phyloP scores from a whole-genome alignment of 1,140 invertebrate genomes.

The Chlorops oryzae region DNA sequence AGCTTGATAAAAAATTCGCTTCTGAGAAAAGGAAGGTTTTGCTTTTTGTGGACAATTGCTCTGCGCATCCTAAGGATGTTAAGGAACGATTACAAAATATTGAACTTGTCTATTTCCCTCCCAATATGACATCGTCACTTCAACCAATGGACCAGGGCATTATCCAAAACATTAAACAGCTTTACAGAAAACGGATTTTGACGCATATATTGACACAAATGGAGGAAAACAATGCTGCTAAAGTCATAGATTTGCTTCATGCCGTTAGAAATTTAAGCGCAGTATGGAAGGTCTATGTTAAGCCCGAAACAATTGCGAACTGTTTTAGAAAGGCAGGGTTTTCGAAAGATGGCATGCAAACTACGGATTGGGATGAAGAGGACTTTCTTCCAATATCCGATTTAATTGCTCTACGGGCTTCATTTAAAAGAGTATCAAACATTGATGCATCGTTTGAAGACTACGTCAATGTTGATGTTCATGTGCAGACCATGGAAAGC shows the following conservation, averaged over 20 bases:
- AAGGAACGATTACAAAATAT: constrained; percentile 30
- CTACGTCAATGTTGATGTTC: too few species aligned
- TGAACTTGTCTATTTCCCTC: constrained; percentile 40
- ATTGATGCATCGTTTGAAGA: too few species aligned
- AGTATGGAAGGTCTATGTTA: too few species aligned
- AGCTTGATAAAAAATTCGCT: constrained; percentile 7
- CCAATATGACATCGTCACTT: constrained; percentile 49
- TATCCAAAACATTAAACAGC: constrained; percentile 44
- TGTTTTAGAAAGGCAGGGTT: constrained; percentile 3
- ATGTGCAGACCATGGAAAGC: too few species aligned
- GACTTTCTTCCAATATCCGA: not conserved
- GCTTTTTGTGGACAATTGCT: not conserved
- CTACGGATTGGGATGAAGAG: not conserved
- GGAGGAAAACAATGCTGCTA: constrained; percentile 12
- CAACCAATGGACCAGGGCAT: constrained; percentile 51
- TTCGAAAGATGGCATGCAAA: too few species aligned
- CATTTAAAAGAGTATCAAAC: too few species aligned
- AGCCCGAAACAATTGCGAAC: not conserved
- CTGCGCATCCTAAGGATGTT: constrained; percentile 26
- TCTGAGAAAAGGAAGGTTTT: not conserved
- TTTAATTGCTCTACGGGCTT: too few species aligned
- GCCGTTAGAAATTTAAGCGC: too few species aligned
- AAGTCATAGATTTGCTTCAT: too few species aligned
- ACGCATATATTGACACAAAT: constrained; percentile 23
- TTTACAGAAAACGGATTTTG: constrained; percentile 28